phyloP scores from a whole-genome alignment of 30 jellyfish, hydroid and myxozoan species.

The Chrysaora quinquecirrha region DNA sequence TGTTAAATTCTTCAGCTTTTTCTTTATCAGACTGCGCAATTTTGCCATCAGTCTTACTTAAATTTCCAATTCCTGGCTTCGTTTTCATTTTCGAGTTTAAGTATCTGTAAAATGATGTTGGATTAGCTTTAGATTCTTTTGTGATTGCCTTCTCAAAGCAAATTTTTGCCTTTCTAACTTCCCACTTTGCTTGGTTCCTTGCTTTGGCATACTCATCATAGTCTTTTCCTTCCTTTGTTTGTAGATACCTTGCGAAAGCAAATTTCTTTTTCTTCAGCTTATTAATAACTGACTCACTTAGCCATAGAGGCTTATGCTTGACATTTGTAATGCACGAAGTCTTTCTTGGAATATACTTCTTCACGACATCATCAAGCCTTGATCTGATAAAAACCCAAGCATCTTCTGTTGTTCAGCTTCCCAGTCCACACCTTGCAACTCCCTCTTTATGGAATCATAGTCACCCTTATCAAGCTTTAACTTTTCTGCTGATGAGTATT shows the following conservation, averaged over 20 bases:
- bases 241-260: neutral
- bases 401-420: neutral
- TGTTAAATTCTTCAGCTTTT: neutral
- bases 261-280: too few species aligned
- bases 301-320: neutral
- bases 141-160: neutral
- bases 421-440: conserved; percentile 4
- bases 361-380: too few species aligned
- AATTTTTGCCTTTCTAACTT: neutral
- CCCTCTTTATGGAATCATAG: neutral
- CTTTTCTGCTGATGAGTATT: neutral
- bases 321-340: too few species aligned
- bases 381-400: neutral
- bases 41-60: neutral
- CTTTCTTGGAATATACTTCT: too few species aligned
- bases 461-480: neutral
- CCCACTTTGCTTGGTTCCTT: neutral
- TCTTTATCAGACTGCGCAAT: neutral
- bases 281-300: neutral
- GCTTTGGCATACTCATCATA: neutral
- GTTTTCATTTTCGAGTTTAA: neutral
- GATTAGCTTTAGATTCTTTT: neutral
- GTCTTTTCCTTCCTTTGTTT: neutral
- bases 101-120: neutral
- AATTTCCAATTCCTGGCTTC: neutral